phyloP scores from a whole-genome alignment of 2,888 invertebrate species.

The Caprella mutica region DNA sequence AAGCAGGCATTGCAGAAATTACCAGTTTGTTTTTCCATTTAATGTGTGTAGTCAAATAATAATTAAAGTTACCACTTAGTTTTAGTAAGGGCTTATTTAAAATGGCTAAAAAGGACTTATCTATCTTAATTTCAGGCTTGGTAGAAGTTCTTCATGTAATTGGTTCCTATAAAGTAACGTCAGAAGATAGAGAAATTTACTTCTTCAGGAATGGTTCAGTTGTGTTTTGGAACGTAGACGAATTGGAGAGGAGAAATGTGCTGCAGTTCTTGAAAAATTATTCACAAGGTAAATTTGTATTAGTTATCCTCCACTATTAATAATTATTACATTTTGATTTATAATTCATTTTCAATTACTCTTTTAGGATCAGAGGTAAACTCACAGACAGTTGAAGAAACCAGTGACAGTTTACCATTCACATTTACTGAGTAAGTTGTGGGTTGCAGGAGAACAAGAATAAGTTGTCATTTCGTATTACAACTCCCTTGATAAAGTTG shows the following conservation, averaged over 20 bases:
- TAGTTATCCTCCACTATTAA: background rate
- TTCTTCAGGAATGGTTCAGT: conserved; percentile 83
- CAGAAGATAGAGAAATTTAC: conserved; percentile 54
- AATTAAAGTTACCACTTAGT: no score
- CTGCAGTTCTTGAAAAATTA: conserved; percentile 58
- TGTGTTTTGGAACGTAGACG: conserved; percentile 81
- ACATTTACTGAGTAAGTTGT: conserved; percentile 47
- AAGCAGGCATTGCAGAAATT: no score
- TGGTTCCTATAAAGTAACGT: conserved; percentile 49
- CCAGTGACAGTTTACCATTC: conserved; percentile 75
- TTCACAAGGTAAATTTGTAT: conserved; percentile 58
- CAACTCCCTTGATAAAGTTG: no score
- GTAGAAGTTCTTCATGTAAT: conserved; percentile 65
- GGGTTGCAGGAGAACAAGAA: no score
- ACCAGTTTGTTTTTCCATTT: no score
- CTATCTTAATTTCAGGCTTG: background rate
- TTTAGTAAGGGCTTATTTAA: no score
- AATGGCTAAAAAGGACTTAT: background rate
- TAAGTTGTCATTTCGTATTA: no score
- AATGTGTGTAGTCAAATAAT: no score
- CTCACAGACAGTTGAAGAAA: conserved; percentile 55
- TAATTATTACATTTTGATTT: background rate
- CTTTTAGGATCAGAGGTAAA: no score
- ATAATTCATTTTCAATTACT: background rate
- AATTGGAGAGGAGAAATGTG: conserved; percentile 64